A percentile compares a stretch with the other conserved stretches of the same genome.
These are phyloP conservation scores for Rhinogobius similis DNA, from an alignment of 2,113 vertebrate species.

Conservation along the genomic window DNA sequence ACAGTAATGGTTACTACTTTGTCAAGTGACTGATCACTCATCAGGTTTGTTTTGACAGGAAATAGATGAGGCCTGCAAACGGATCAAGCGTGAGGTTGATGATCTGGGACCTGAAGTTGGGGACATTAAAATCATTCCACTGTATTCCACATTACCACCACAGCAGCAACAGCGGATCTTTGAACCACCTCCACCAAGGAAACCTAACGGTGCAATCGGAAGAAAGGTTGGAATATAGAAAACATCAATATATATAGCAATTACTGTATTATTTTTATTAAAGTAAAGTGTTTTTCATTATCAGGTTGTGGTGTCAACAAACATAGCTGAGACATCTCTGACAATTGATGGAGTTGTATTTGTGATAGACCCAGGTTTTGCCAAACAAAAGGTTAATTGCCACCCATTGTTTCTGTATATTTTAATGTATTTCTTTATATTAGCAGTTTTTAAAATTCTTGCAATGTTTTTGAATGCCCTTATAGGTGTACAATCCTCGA, in stretches of 20 bases:
- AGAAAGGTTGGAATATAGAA: conserved; percentile 84
- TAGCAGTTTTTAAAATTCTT: conserved; percentile 14
- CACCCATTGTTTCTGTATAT: neutral
- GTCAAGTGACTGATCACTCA: neutral
- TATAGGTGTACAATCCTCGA: conserved; percentile 96
- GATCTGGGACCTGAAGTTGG: conserved; percentile 97
- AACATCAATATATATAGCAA: neutral
- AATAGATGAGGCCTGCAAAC: conserved; percentile 98
- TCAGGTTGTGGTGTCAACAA: conserved; percentile 97
- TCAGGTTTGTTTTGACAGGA: conserved; percentile 76
- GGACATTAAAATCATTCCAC: conserved; percentile 99
- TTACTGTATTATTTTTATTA: neutral
- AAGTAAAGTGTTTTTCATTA: conserved; percentile 1
- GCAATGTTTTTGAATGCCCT: neutral
- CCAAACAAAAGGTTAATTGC: conserved; percentile 91
- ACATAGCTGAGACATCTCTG: conserved; percentile 40
- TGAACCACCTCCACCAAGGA: conserved; percentile 94
- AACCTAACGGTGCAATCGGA: conserved; percentile 94
- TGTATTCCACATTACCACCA: conserved; percentile 97
- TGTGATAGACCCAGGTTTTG: conserved; percentile 98
- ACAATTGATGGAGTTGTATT: conserved; percentile 99
- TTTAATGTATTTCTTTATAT: conserved; percentile 11
- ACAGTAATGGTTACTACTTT: neutral
- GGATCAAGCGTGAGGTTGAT: conserved; percentile 98
- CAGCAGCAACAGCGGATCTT: conserved; percentile 98